Evolutionary conservation across 2,888 invertebrate species (phyloP).

Genomic region (Athrips mouffetella): DNA sequence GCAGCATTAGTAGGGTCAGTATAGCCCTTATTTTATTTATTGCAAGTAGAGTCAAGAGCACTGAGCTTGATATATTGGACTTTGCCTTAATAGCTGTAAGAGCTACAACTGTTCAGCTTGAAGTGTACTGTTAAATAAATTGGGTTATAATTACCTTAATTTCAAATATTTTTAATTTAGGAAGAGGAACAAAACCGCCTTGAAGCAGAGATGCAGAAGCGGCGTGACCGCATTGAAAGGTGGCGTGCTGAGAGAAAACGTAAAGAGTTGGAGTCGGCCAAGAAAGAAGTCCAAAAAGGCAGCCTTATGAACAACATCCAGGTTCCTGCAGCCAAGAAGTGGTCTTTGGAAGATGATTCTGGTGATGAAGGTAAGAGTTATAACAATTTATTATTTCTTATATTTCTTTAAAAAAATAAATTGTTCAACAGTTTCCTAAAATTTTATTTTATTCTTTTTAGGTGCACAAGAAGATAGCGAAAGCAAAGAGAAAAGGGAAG

Average conservation of each 20-base stretch:
- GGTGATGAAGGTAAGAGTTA: constrained; percentile 92
- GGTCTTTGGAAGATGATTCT: constrained; percentile 98
- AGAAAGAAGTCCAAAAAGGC: constrained; percentile 85
- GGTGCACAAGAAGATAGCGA: constrained; percentile 73
- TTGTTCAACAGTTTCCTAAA: background rate
- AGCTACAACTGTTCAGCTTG: no score
- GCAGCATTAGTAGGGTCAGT: no score
- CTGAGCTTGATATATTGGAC: no score
- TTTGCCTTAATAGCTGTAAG: no score
- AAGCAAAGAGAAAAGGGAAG: constrained; percentile 68
- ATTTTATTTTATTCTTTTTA: background rate
- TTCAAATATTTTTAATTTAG: constrained; percentile 45
- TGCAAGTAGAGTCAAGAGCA: no score
- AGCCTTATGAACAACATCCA: constrained; percentile 80
- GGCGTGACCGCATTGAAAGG: constrained; percentile 95
- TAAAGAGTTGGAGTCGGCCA: constrained; percentile 88
- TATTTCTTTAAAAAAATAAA: no score
- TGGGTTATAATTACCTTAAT: no score
- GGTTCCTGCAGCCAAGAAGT: constrained; percentile 84
- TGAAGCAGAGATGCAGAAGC: constrained; percentile 96
- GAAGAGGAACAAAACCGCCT: constrained; percentile 94
- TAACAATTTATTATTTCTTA: no score
- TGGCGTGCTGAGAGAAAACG: constrained; percentile 97
- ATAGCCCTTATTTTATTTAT: no score
- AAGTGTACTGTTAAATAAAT: no score